Evolutionary conservation across 2,113 vertebrate genomes (phyloP).

Genomic region (Sylvilagus bachmani): DNA sequence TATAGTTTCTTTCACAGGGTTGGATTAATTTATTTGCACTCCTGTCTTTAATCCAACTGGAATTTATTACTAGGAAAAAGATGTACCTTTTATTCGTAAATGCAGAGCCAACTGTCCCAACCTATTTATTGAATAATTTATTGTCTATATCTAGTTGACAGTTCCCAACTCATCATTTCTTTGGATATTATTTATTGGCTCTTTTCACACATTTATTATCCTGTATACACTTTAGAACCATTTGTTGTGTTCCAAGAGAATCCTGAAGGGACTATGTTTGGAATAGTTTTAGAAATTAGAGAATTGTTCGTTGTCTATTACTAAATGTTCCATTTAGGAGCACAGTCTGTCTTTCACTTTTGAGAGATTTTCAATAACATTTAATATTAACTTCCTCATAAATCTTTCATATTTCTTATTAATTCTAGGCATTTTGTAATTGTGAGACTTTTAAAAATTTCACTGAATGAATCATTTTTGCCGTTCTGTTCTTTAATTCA

Average conservation of each 20-base stretch:
- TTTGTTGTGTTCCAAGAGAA: constrained; percentile 17
- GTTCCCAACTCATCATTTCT: not conserved
- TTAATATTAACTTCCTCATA: constrained; percentile 13
- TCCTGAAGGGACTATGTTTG: not conserved
- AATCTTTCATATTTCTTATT: not conserved
- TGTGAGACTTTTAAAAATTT: not conserved
- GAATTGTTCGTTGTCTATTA: not conserved
- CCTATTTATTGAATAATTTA: constrained; percentile 38
- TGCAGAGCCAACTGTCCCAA: not conserved
- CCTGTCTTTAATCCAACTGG: constrained; percentile 43
- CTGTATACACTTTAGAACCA: constrained; percentile 3
- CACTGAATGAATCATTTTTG: not conserved
- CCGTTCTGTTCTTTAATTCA: not conserved
- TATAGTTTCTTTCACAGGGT: not conserved
- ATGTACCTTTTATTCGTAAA: constrained; percentile 32
- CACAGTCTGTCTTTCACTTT: not conserved
- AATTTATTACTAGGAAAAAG: constrained; percentile 18
- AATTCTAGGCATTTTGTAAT: constrained; percentile 22
- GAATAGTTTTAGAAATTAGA: constrained; percentile 46
- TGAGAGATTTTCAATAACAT: not conserved
- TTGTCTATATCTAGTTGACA: not conserved
- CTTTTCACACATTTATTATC: constrained; percentile 21
- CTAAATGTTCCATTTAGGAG: not conserved
- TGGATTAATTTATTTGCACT: constrained; percentile 64
- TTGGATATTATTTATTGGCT: constrained; percentile 31